These are phyloP conservation scores for Sorex araneus DNA, from an alignment of 2,113 vertebrate species.

Conservation along the genomic window DNA sequence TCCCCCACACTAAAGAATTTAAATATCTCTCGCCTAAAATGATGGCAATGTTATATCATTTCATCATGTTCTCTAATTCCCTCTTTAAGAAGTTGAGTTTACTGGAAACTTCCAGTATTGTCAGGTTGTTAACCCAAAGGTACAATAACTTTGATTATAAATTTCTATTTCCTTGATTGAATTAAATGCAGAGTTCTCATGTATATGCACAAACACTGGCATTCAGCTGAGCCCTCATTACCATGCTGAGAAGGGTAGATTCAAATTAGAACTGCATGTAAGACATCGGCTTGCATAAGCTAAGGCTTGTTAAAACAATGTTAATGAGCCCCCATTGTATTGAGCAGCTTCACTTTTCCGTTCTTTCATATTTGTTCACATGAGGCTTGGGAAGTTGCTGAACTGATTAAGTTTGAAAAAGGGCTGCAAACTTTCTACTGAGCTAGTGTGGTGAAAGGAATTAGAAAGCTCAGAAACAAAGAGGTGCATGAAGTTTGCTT, in stretches of 20 bases:
- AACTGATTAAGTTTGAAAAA: slow-evolving; percentile 77
- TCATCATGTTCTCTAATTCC: neutral
- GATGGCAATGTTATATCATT: neutral
- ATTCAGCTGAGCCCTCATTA: slow-evolving; percentile 67
- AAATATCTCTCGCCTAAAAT: neutral
- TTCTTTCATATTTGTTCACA: slow-evolving; percentile 78
- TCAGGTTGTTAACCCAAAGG: slow-evolving; percentile 33
- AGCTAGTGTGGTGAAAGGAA: slow-evolving; percentile 38
- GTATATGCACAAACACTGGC: slow-evolving; percentile 71
- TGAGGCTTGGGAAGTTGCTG: slow-evolving; percentile 63
- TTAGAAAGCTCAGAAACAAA: slow-evolving; percentile 55
- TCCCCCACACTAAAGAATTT: neutral
- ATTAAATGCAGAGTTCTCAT: slow-evolving; percentile 37
- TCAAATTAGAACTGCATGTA: slow-evolving; percentile 76
- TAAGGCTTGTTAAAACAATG: slow-evolving; percentile 78
- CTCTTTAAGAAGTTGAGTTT: neutral
- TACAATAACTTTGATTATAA: slow-evolving; percentile 17
- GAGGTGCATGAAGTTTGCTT: neutral
- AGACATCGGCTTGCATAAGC: slow-evolving; percentile 69
- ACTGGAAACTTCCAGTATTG: neutral
- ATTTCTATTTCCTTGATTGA: slow-evolving; percentile 63
- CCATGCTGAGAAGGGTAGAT: slow-evolving; percentile 70
- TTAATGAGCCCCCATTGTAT: slow-evolving; percentile 80
- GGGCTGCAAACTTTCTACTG: slow-evolving; percentile 27
- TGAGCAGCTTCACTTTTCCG: slow-evolving; percentile 65